phyloP scores from a whole-genome alignment of 2,113 vertebrate species.

The Cisticola juncidis region DNA sequence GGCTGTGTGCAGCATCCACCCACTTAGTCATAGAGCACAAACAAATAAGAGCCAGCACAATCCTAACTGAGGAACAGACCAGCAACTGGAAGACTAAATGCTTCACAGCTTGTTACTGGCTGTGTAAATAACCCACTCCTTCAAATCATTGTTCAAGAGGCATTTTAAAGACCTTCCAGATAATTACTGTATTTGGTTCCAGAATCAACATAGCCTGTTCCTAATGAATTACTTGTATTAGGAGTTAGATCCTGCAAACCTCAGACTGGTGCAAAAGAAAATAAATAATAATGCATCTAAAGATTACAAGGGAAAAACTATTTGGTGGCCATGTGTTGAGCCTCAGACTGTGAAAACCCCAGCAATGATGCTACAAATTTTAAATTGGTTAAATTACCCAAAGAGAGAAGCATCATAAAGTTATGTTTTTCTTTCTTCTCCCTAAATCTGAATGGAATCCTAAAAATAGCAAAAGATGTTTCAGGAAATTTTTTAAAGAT shows the following conservation, averaged over 20 bases:
- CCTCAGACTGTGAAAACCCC: neutral
- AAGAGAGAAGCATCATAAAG: neutral
- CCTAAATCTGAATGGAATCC: neutral
- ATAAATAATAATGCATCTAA: neutral
- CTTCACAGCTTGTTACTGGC: neutral
- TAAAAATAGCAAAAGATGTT: neutral
- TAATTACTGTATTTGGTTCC: neutral
- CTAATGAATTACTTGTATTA: neutral
- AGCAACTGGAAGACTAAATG: neutral
- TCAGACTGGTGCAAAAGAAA: neutral
- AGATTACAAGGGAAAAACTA: neutral
- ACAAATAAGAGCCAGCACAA: neutral
- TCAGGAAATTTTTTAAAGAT: neutral
- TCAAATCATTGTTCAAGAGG: neutral
- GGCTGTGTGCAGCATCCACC: neutral
- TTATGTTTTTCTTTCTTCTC: neutral
- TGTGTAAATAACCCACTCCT: neutral
- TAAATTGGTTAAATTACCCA: neutral
- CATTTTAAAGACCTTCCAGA: neutral
- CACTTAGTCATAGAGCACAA: neutral
- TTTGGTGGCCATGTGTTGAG: neutral
- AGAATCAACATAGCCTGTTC: neutral
- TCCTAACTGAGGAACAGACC: neutral
- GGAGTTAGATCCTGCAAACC: neutral
- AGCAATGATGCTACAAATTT: neutral